Conservation (phyloP, 2,113 vertebrate species). For the Isurus oxyrinchus region DNA sequence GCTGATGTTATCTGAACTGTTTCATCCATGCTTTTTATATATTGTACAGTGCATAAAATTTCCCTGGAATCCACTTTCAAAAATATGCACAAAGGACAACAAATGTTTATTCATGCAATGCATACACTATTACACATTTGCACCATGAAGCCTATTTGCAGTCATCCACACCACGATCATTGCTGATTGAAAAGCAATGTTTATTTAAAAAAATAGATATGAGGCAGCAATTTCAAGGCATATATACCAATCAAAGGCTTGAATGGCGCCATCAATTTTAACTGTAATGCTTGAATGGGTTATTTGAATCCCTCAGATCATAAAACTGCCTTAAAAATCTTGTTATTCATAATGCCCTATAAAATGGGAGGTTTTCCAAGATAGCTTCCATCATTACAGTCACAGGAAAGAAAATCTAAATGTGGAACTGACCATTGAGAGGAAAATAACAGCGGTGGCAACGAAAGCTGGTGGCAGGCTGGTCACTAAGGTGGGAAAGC, state of each 20-base stretch:
- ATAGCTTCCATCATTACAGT: no score
- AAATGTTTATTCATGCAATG: not conserved
- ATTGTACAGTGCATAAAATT: not conserved
- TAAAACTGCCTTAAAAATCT: not conserved
- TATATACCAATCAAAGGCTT: not conserved
- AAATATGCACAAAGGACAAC: not conserved
- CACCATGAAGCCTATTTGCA: not conserved
- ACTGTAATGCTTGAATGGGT: not conserved
- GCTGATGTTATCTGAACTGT: not conserved
- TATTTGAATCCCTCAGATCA: not conserved
- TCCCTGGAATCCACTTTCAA: not conserved
- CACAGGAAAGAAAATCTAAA: not conserved
- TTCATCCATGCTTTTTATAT: not conserved
- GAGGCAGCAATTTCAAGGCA: not conserved
- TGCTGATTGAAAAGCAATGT: not conserved
- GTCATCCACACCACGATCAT: not conserved
- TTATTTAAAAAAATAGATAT: not conserved
- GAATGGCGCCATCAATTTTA: not conserved
- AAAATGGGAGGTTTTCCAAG: not conserved
- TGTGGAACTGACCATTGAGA: not conserved
- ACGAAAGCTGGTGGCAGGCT: not conserved
- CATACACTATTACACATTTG: not conserved
- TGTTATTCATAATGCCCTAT: not conserved
- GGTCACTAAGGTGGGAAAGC: not conserved
- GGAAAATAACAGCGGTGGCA: not conserved